Conservation (phyloP, 2,113 vertebrate species). For the Phocoena phocoena region DNA sequence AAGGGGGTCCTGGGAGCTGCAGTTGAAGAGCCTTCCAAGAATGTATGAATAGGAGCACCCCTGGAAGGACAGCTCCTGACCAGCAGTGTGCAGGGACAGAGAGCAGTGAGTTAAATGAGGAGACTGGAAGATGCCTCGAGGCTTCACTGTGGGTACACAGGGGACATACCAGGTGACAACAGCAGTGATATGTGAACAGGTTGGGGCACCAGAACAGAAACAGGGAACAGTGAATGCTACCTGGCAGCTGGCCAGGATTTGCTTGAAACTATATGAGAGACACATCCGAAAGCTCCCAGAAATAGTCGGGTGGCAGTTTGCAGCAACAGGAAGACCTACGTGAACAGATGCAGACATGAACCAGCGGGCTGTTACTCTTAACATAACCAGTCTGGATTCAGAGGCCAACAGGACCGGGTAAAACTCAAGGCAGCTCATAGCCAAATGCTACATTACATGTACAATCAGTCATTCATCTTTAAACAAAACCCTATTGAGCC, state of each 20-base stretch:
- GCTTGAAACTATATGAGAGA: background rate
- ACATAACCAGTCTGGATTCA: background rate
- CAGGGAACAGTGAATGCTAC: background rate
- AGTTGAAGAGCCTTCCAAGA: background rate
- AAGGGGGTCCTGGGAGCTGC: background rate
- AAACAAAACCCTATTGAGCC: background rate
- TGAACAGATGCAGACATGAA: background rate
- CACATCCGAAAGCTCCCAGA: background rate
- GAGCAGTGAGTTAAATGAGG: background rate
- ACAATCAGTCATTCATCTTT: background rate
- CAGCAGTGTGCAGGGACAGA: background rate
- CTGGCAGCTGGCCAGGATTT: background rate
- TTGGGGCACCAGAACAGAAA: background rate
- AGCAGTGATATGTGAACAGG: background rate
- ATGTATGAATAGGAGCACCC: background rate
- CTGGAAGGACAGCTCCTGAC: background rate
- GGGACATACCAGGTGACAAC: background rate
- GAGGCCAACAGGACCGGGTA: background rate
- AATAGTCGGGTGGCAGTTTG: background rate
- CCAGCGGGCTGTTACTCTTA: background rate
- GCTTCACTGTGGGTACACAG: background rate
- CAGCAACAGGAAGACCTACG: background rate
- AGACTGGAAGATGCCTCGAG: background rate
- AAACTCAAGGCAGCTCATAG: background rate
- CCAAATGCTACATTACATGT: background rate